Evolutionary conservation across 2,888 invertebrate genomes (phyloP).

Genomic region (Andrena bucephala): DNA sequence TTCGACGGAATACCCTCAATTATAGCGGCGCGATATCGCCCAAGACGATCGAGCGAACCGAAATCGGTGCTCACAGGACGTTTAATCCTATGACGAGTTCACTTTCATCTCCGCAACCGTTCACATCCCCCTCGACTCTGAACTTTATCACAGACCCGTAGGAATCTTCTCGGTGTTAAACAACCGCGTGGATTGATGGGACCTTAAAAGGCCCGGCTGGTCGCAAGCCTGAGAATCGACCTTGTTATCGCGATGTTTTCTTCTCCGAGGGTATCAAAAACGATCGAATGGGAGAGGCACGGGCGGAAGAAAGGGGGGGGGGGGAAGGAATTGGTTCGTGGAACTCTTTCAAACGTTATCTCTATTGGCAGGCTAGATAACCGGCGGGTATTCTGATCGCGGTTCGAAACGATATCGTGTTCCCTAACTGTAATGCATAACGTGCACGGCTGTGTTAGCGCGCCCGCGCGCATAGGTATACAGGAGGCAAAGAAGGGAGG

Average conservation of each 20-base stretch:
- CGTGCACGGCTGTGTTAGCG: not conserved
- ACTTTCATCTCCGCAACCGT: too few relatives aligned
- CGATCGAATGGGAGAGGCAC: not conserved
- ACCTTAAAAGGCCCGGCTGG: not conserved
- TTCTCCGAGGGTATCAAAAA: conserved; percentile 12
- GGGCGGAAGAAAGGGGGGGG: too few relatives aligned
- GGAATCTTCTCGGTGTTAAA: not conserved
- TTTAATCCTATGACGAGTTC: too few relatives aligned
- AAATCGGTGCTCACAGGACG: not conserved
- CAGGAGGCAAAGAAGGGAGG: conserved; percentile 47
- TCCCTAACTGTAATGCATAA: conserved; percentile 50
- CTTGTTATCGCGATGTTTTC: conserved; percentile 23
- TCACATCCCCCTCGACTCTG: too few relatives aligned
- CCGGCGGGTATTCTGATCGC: conserved; percentile 53
- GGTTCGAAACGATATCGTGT: conserved; percentile 60
- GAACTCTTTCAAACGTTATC: conserved; percentile 38
- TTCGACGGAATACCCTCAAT: conserved; percentile 41
- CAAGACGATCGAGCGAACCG: conserved; percentile 30
- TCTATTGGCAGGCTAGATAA: conserved; percentile 43
- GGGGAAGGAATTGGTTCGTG: conserved; percentile 14
- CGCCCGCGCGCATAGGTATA: not conserved
- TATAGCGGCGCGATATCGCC: conserved; percentile 21
- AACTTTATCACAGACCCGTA: too few relatives aligned
- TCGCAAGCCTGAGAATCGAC: not conserved
- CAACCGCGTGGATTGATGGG: conserved; percentile 10